A percentile compares a stretch with the other conserved stretches of the same genome.
Conservation (phyloP, 2,113 vertebrate genomes). For the Rhabdornis inornatus region DNA sequence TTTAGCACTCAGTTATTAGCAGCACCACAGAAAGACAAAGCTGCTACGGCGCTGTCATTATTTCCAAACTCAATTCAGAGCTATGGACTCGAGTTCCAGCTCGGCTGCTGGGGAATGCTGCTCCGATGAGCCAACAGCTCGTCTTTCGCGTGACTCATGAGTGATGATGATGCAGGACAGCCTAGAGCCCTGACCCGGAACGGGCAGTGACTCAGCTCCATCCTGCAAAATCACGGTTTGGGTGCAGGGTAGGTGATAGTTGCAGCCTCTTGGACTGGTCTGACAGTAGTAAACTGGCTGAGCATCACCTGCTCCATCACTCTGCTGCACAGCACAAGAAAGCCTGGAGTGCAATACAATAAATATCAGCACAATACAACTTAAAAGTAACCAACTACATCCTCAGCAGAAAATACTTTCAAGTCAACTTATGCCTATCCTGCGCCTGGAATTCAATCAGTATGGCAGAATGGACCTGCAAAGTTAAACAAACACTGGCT, state of each 20-base stretch:
- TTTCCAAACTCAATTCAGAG: slow-evolving; percentile 46
- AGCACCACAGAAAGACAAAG: slow-evolving; percentile 8
- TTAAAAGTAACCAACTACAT: background rate
- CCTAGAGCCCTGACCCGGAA: background rate
- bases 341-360: background rate
- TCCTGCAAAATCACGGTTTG: background rate
- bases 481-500: slow-evolving; percentile 28
- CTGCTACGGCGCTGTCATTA: slow-evolving; percentile 1
- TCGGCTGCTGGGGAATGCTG: slow-evolving; percentile 1
- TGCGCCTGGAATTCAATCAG: background rate
- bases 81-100: background rate
- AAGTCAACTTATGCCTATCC: background rate
- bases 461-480: background rate
- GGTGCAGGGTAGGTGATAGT: background rate
- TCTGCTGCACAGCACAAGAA: background rate
- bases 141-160: background rate
- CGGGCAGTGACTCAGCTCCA: background rate
- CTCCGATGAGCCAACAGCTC: background rate
- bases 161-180: background rate
- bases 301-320: background rate
- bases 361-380: background rate
- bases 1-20: slow-evolving; percentile 32
- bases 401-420: background rate
- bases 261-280: background rate
- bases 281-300: background rate